phyloP scores from a whole-genome alignment of 1,140 invertebrate species.

The Eufriesea mexicana region DNA sequence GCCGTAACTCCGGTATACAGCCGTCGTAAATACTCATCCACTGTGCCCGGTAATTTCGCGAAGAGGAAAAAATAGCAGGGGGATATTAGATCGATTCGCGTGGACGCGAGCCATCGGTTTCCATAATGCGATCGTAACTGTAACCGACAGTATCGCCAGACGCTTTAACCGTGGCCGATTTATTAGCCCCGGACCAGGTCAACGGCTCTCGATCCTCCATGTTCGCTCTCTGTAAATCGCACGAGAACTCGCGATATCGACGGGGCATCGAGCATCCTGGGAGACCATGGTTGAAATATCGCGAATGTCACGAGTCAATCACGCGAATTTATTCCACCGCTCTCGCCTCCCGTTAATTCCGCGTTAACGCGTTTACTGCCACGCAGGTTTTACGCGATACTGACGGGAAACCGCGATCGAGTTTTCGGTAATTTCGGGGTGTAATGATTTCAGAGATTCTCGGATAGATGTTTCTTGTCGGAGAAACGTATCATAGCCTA shows the following conservation, averaged over 20 bases:
- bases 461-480: too few relatives aligned
- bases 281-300: too few relatives aligned
- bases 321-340: too few relatives aligned
- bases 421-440: too few relatives aligned
- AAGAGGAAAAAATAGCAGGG: background rate
- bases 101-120: background rate
- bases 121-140: conserved; percentile 8
- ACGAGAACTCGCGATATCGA: background rate
- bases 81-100: background rate
- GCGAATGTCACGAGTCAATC: too few relatives aligned
- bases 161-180: background rate
- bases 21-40: background rate
- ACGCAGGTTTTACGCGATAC: too few relatives aligned
- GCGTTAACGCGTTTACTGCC: too few relatives aligned
- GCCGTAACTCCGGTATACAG: background rate
- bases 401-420: too few relatives aligned
- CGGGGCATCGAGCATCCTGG: background rate
- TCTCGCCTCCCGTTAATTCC: too few relatives aligned
- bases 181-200: background rate
- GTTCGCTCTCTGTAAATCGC: background rate
- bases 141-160: background rate
- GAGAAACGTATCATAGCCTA: too few relatives aligned
- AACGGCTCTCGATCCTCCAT: background rate
- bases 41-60: background rate
- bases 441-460: too few relatives aligned